phyloP scores from a whole-genome alignment of 2,113 vertebrate species.

The Archocentrus centrarchus region DNA sequence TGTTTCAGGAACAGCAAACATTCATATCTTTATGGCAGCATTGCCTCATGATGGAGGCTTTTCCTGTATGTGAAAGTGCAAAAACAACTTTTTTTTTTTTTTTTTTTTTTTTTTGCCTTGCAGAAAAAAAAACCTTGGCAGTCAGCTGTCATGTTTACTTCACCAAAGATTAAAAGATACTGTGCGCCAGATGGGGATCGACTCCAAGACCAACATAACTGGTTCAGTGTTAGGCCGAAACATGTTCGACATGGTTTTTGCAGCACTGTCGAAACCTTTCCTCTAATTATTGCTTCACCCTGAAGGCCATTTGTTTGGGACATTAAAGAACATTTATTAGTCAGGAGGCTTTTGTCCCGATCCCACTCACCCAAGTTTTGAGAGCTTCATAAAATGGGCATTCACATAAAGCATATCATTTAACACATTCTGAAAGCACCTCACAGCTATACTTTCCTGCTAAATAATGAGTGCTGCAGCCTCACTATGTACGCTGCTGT shows the following conservation, averaged over 20 bases:
- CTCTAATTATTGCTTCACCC: background rate
- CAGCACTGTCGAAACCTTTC: background rate
- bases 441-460: conserved; percentile 23
- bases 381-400: conserved; percentile 46
- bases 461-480: conserved; percentile 23
- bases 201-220: background rate
- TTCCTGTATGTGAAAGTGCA: background rate
- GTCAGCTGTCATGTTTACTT: background rate
- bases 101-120: background rate
- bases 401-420: conserved; percentile 56
- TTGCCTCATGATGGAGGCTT: background rate
- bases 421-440: conserved; percentile 44
- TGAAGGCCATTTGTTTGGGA: background rate
- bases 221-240: conserved; percentile 11
- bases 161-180: background rate
- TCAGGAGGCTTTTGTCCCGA: conserved; percentile 29
- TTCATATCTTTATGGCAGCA: background rate
- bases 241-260: background rate
- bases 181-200: background rate
- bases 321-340: no score
- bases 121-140: background rate
- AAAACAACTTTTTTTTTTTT: no score
- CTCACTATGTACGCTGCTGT: background rate
- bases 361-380: conserved; percentile 7
- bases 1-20: background rate